Percentiles rank a stretch among this genome's conserved stretches.
Conservation (phyloP, 1,140 invertebrate genomes). For the Lepidurus packardi region DNA sequence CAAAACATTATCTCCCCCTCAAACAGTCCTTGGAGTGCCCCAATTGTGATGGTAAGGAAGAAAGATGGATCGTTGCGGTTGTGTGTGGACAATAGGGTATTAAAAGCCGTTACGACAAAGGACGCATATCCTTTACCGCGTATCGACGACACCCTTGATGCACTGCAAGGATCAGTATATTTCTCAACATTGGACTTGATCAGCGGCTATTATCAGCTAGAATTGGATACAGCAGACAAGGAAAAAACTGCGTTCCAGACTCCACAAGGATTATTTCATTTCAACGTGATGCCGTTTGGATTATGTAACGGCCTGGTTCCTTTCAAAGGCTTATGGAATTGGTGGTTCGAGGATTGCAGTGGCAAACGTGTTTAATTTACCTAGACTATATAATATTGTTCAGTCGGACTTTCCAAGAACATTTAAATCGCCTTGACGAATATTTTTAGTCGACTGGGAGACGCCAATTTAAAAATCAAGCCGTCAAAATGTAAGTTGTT, state of each 20-base stretch:
- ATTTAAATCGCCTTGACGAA: slow-evolving; percentile 33
- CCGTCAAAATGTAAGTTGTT: slow-evolving; percentile 25
- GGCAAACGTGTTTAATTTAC: slow-evolving; percentile 37
- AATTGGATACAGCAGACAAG: slow-evolving; percentile 40
- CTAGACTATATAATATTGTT: too few species aligned
- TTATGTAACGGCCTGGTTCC: too few species aligned
- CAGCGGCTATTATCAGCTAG: slow-evolving; percentile 48
- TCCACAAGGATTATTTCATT: too few species aligned
- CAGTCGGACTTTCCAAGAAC: too few species aligned
- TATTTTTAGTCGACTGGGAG: background rate
- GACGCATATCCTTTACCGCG: slow-evolving; percentile 48
- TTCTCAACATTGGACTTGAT: slow-evolving; percentile 45
- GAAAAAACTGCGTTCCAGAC: slow-evolving; percentile 40
- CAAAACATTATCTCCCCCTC: background rate
- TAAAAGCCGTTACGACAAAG: slow-evolving; percentile 42
- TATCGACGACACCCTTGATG: slow-evolving; percentile 43
- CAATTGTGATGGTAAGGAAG: slow-evolving; percentile 42
- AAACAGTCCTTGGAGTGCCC: slow-evolving; percentile 39
- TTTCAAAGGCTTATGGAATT: slow-evolving; percentile 40
- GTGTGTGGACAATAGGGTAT: slow-evolving; percentile 45
- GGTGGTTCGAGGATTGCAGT: slow-evolving; percentile 39
- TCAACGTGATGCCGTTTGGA: too few species aligned
- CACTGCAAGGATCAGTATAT: slow-evolving; percentile 37
- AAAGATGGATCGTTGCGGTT: slow-evolving; percentile 41
- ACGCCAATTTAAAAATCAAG: background rate